These are phyloP conservation scores for Onthophagus sagittarius DNA, from an alignment of 2,888 invertebrate genomes.

Conservation along the genomic window DNA sequence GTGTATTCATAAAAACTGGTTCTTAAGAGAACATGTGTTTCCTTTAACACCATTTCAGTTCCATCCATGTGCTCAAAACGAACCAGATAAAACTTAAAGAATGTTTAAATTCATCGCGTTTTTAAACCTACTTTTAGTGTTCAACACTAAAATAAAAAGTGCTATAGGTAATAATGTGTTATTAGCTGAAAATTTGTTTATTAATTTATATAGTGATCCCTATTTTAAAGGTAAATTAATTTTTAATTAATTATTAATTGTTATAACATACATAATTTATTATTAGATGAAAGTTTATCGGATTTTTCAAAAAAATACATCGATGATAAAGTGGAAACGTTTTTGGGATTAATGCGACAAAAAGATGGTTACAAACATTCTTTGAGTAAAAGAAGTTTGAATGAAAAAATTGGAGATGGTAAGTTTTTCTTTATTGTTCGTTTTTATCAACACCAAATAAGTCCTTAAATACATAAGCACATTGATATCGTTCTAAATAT, in stretches of 20 bases:
- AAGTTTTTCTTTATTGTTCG: background rate
- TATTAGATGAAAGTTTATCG: conserved; percentile 32
- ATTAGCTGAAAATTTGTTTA: conserved; percentile 30
- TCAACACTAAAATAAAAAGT: background rate
- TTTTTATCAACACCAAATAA: conserved; percentile 64
- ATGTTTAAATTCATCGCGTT: background rate
- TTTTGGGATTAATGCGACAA: conserved; percentile 33
- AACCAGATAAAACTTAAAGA: background rate
- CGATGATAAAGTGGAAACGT: conserved; percentile 39
- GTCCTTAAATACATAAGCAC: conserved; percentile 72
- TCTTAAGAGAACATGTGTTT: background rate
- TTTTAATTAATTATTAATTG: background rate
- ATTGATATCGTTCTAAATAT: conserved; percentile 66
- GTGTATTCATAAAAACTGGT: background rate
- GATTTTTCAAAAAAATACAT: conserved; percentile 37
- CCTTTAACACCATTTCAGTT: background rate
- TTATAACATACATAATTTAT: background rate
- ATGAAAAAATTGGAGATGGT: background rate
- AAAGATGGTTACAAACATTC: conserved; percentile 28
- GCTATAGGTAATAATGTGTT: conserved; percentile 5
- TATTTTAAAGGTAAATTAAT: conserved; percentile 14
- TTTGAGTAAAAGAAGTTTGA: conserved; percentile 1
- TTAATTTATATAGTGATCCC: conserved; percentile 29
- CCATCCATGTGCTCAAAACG: background rate
- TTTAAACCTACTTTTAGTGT: background rate